Percentiles rank a stretch among this genome's conserved stretches.
These are phyloP conservation scores for Rhinogobius similis DNA, from an alignment of 2,113 vertebrate genomes.

Conservation along the genomic window DNA sequence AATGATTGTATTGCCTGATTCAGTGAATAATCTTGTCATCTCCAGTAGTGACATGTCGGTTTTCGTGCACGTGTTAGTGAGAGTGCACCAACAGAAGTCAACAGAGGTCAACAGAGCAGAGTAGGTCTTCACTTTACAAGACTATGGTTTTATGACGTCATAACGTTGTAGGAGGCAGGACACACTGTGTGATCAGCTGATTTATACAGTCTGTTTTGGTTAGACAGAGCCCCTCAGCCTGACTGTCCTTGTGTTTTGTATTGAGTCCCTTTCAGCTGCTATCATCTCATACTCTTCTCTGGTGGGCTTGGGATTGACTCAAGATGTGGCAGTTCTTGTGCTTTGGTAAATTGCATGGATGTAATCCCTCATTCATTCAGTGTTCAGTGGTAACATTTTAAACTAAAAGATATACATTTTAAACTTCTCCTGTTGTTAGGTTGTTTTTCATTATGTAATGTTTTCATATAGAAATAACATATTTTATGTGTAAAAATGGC, in stretches of 20 bases:
- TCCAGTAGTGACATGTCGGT: neutral
- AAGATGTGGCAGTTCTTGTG: neutral
- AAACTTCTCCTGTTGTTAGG: too few relatives aligned
- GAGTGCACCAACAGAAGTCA: neutral
- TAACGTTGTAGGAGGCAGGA: neutral
- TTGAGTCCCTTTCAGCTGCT: neutral
- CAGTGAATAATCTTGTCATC: neutral
- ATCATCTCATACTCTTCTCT: neutral
- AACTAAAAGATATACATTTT: too few relatives aligned
- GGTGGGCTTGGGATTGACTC: neutral
- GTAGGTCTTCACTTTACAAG: neutral
- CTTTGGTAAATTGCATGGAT: neutral
- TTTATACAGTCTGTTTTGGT: neutral
- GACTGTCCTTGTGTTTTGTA: neutral
- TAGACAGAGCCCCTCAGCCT: neutral
- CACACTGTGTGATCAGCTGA: neutral
- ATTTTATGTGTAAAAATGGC: too few relatives aligned
- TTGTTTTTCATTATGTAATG: too few relatives aligned
- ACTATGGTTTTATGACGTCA: neutral
- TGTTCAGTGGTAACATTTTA: too few relatives aligned
- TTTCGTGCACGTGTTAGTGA: neutral
- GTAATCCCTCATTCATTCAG: too few relatives aligned
- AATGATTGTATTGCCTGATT: too few relatives aligned
- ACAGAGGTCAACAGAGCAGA: neutral
- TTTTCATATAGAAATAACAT: too few relatives aligned